Conservation (phyloP, 1,140 invertebrate genomes). For the Calephelis virginiensis region DNA sequence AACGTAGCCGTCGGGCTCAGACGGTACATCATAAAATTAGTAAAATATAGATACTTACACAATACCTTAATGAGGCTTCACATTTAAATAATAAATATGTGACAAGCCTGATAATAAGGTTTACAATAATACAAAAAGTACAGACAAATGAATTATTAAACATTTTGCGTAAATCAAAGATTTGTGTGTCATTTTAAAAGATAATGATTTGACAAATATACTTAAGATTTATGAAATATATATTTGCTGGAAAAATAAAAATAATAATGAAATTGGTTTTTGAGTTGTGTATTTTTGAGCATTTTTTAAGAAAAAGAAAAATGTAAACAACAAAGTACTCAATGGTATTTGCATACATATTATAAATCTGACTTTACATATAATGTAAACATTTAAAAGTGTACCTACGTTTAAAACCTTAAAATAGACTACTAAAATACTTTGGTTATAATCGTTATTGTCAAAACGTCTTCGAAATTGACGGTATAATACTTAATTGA, state of each 20-base stretch:
- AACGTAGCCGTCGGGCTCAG: constrained; percentile 42
- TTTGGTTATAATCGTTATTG: constrained; percentile 34
- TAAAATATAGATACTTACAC: not conserved
- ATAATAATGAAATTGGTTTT: no score
- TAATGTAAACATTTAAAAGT: no score
- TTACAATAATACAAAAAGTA: not conserved
- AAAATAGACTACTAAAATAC: constrained; percentile 9
- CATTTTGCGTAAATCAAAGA: no score
- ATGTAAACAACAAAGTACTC: not conserved
- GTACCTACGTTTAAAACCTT: not conserved
- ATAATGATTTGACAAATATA: no score
- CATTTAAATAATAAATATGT: not conserved
- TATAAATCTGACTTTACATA: not conserved
- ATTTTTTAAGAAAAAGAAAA: no score
- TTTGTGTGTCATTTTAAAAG: no score
- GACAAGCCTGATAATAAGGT: not conserved
- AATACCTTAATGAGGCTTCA: not conserved
- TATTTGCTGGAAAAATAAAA: no score
- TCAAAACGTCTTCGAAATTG: constrained; percentile 56
- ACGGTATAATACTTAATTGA: constrained; percentile 56
- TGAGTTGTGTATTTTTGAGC: no score
- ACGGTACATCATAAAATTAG: constrained; percentile 31
- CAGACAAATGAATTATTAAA: not conserved
- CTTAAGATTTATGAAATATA: no score
- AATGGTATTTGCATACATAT: not conserved